phyloP scores from a whole-genome alignment of 2,113 vertebrate genomes.

The Gymnocephalus cernua region DNA sequence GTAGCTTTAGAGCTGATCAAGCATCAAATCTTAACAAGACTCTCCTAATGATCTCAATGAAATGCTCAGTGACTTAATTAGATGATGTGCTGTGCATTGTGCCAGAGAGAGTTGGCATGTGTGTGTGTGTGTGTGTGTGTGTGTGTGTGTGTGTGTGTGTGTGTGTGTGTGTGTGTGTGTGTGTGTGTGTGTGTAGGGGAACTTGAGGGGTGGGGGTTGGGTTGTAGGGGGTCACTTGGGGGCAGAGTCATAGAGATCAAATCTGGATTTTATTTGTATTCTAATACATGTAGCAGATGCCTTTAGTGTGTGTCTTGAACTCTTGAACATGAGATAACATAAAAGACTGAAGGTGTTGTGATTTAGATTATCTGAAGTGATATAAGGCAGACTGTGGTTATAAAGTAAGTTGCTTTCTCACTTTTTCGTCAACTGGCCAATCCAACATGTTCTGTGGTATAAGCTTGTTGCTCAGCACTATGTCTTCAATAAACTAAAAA shows the following conservation, averaged over 20 bases:
- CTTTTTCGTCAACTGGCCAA: neutral
- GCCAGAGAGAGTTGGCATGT: constrained; percentile 55
- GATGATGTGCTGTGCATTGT: constrained; percentile 60
- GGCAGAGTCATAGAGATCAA: neutral
- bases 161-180: constrained; percentile 4
- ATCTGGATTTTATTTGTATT: constrained; percentile 51
- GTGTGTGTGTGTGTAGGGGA: constrained; percentile 13
- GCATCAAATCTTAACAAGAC: constrained; percentile 79
- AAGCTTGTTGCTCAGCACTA: neutral
- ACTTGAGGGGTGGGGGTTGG: neutral
- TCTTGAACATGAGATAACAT: neutral
- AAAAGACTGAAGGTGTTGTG: neutral
- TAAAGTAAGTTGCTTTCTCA: neutral
- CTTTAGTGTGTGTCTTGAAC: neutral
- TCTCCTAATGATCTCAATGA: constrained; percentile 77
- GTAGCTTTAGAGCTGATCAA: constrained; percentile 61
- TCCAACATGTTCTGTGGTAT: neutral
- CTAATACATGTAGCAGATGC: constrained; percentile 53
- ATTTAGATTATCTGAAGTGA: neutral
- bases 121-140: neutral
- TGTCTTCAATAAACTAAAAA: neutral
- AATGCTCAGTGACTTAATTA: constrained; percentile 78
- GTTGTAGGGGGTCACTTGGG: neutral
- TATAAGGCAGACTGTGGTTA: neutral
- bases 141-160: neutral